Evolutionary conservation across 2,888 invertebrate species (phyloP), one percentile per base, ranked within the genome.

Genomic region (Cartodere bifasciata): DNA sequence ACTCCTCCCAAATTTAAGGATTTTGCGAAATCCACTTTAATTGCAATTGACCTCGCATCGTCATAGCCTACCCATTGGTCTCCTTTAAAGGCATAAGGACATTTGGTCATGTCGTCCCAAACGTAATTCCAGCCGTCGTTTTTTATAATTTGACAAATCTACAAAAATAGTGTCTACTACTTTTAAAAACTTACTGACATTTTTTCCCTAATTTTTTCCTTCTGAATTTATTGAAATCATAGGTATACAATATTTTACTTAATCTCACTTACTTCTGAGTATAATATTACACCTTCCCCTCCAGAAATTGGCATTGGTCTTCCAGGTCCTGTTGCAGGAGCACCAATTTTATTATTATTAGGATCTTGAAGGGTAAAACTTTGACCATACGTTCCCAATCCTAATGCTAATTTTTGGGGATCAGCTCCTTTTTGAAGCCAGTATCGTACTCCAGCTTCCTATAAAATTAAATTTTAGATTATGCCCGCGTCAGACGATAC

Each of bases 11-110:
- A 28, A 16, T 29, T 26, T 16, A 20, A 17, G 7, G 13, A 14
- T 9, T 22, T 34, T 4, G 37, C 37, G 17, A 21, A 37, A 11
- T 34, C 16, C 2, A 62, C 62, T 56, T 75, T 75, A 1, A 48
- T 39, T 3, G 42, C 42, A 3, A 73, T 47, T 5, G 77, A 77
- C 21, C 56, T 47, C n/a, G 48, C 45, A 41, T 73, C 59, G 33
- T 82, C 81, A 41, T 67, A 81, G 1, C 77, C 72, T 4, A 79
- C 62, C 81, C 81, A 82, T 47, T 73, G 63, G 9, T 58, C 56
- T 4, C 59, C 65, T 11, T 53, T 58, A 35, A 63, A 62, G 1
- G 72, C 70, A 45, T 73, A 79, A 0, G 78, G 75, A 0, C 73
- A 60, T 35, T 56, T 44, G 37, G 64, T 60, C 29, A 53, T 47